Evolutionary conservation across 2,888 invertebrate species (phyloP).

Genomic region (Spatulosminthurus flaviceps): DNA sequence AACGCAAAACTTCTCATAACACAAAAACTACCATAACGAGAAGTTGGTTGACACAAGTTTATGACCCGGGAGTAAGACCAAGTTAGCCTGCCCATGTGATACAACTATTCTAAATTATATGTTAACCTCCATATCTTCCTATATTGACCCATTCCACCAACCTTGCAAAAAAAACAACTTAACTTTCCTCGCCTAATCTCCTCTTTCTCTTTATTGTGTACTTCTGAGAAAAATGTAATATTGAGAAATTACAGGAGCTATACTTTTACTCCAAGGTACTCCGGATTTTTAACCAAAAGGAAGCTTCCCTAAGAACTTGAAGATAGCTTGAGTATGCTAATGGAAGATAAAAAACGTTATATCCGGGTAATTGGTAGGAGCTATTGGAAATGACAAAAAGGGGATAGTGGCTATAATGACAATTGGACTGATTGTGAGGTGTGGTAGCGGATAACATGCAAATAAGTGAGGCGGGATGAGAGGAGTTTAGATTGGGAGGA

Average conservation of each 20-base stretch:
- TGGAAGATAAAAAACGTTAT: no score
- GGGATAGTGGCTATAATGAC: background rate
- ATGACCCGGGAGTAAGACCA: constrained; percentile 44
- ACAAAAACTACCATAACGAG: constrained; percentile 55
- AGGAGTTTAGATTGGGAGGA: background rate
- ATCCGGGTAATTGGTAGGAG: background rate
- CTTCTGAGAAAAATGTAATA: background rate
- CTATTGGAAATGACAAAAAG: background rate
- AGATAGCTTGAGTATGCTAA: no score
- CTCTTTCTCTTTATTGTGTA: background rate
- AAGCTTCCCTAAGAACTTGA: no score
- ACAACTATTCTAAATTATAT: background rate
- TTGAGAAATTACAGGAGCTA: no score
- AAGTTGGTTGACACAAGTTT: constrained; percentile 53
- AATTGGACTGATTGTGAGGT: constrained; percentile 14
- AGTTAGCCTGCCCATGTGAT: background rate
- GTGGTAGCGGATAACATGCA: background rate
- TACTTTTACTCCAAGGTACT: no score
- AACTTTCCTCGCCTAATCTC: constrained; percentile 21
- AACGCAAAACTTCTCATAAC: constrained; percentile 53
- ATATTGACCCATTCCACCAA: no score
- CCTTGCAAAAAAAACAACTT: no score
- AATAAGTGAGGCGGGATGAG: background rate
- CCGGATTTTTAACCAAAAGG: no score
- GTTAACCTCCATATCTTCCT: background rate